Base-by-base conservation (phyloP, 2,113 vertebrate genomes). In the Baryphthengus martii region DNA sequence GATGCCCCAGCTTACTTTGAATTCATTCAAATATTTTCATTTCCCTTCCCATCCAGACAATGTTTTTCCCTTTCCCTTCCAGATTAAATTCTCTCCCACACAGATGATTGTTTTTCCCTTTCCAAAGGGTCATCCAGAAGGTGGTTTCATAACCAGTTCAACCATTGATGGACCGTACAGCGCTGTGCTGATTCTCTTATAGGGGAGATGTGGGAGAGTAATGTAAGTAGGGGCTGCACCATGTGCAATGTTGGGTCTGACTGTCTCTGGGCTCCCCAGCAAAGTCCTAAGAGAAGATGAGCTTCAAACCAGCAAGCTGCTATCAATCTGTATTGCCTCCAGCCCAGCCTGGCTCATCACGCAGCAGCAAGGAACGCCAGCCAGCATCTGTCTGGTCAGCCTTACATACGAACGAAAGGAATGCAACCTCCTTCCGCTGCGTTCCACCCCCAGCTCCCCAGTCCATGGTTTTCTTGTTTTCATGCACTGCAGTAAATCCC, bases 1-100 rank as follows among this genome's bases (percentile, higher is more conserved):
- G 96, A 95, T 96, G 96, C 76, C 81, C 91, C 83, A 93, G 62
- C 62, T 97, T 96, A 87, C 95, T 97, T 93, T 88, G 75, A 96
- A 95, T 97, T 94, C 95, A 97, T 94, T 97, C 94, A 96, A 98
- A 97, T 97, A 97, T 97, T 97, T 97, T 93, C 77, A 97, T 97
- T 97, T 97, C 96, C 95, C 94, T 88, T 97, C 97, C 95, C 81
- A 97, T 94, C 93, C 91, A 96, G 95, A 96, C 93, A 95, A 93
- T 97, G 95, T 97, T 97, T 97, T 97, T 94, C 92, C 95, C 85
- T 85, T 94, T 93, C 85, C 62, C 68, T 84, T 96, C 76, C 92
- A 95, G 92, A 96, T 95, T 87, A 89, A 96, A 90, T 94, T 96
- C 76, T 95, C 89, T 91, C 91, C 93, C 90, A 92, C 89, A 93